These are phyloP conservation scores for Chauna torquata DNA, from an alignment of 2,113 vertebrate species.

Conservation along the genomic window DNA sequence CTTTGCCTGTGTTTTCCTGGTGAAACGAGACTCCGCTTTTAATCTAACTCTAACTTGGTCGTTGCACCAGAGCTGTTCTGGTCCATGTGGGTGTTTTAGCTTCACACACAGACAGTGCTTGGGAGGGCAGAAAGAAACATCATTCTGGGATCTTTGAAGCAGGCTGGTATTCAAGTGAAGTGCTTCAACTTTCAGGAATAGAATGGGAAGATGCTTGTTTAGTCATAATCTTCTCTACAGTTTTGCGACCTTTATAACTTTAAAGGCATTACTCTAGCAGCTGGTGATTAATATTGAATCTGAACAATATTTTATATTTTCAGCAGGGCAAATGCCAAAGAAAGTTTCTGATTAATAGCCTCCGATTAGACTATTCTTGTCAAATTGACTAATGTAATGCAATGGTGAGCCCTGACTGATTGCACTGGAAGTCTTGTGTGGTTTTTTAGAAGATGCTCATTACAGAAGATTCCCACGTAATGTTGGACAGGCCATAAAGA, in stretches of 20 bases:
- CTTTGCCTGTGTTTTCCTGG: neutral
- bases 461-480: conserved; percentile 62
- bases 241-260: neutral
- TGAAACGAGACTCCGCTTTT: neutral
- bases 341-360: conserved; percentile 57
- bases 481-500: conserved; percentile 56
- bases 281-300: neutral
- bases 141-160: neutral
- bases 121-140: neutral
- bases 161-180: neutral
- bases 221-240: neutral
- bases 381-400: conserved; percentile 74
- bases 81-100: neutral
- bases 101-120: neutral
- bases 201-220: neutral
- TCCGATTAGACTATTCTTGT: conserved; percentile 63
- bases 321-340: conserved; percentile 27
- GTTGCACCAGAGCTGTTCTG: neutral
- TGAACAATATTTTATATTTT: conserved; percentile 34
- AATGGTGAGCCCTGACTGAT: conserved; percentile 44
- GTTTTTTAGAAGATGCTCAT: conserved; percentile 66
- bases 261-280: neutral
- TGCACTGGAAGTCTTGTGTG: conserved; percentile 58
- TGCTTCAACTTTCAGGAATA: neutral
- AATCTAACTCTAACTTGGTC: neutral